phyloP scores from a whole-genome alignment of 2,113 vertebrate species.

The Gymnobelideus leadbeateri region DNA sequence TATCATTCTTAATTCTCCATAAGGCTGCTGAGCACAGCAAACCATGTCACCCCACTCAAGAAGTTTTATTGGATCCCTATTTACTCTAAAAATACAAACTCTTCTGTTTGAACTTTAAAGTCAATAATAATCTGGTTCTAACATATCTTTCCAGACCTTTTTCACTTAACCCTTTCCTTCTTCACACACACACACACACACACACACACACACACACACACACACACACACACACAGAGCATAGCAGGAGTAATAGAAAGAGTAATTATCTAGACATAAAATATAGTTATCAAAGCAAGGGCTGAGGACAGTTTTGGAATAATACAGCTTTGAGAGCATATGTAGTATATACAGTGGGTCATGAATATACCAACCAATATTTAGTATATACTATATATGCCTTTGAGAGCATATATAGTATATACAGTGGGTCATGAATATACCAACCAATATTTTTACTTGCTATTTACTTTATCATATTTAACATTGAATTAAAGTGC shows the following conservation, averaged over 20 bases:
- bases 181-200: neutral
- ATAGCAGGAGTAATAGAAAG: too few species aligned
- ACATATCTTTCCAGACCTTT: neutral
- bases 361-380: too few species aligned
- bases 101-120: neutral
- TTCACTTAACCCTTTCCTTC: neutral
- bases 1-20: neutral
- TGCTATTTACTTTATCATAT: slow-evolving; percentile 18
- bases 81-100: neutral
- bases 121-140: neutral
- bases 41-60: neutral
- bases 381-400: too few species aligned
- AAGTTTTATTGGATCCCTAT: neutral
- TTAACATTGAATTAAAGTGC: neutral
- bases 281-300: too few species aligned
- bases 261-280: too few species aligned
- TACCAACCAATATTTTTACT: too few species aligned
- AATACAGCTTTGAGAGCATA: too few species aligned
- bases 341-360: too few species aligned
- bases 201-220: neutral
- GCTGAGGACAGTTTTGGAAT: too few species aligned
- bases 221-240: neutral
- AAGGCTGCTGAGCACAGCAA: neutral
- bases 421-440: too few species aligned
- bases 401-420: too few species aligned